A percentile compares a stretch with the other conserved stretches of the same genome.
Evolutionary conservation across 2,113 vertebrate genomes (phyloP).

Genomic region (Lophotis ruficrista): DNA sequence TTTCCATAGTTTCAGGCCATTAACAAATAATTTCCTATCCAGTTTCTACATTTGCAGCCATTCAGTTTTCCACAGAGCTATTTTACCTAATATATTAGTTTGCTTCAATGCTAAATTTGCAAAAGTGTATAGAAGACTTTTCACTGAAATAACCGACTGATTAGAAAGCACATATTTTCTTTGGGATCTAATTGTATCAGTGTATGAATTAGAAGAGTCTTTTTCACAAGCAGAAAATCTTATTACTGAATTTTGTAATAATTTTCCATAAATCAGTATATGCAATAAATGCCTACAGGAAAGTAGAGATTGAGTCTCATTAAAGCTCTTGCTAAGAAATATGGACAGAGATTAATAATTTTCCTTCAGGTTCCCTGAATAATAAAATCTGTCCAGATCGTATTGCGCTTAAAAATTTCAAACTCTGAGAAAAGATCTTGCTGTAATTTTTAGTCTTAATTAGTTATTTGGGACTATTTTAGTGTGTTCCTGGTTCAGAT

Average conservation of each 20-base stretch:
- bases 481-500: neutral
- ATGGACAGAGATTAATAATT: conserved; percentile 21
- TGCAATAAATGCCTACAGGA: neutral
- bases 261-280: conserved; percentile 19
- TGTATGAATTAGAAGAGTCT: neutral
- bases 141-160: neutral
- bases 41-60: neutral
- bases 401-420: conserved; percentile 7
- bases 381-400: neutral
- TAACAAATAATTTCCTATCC: neutral
- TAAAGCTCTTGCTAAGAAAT: conserved; percentile 36
- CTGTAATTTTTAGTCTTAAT: neutral
- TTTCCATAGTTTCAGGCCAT: neutral
- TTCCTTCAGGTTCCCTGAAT: conserved; percentile 18
- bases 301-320: conserved; percentile 19
- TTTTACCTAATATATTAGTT: neutral
- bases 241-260: conserved; percentile 35
- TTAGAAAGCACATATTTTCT: neutral
- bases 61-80: neutral
- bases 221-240: conserved; percentile 20
- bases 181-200: neutral
- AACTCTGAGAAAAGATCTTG: neutral
- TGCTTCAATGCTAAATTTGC: neutral
- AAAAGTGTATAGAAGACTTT: neutral
- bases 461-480: neutral